Evolutionary conservation across 2,888 invertebrate genomes (phyloP), one percentile per base, ranked within the genome.

Genomic region (Coleophora flavipennella): DNA sequence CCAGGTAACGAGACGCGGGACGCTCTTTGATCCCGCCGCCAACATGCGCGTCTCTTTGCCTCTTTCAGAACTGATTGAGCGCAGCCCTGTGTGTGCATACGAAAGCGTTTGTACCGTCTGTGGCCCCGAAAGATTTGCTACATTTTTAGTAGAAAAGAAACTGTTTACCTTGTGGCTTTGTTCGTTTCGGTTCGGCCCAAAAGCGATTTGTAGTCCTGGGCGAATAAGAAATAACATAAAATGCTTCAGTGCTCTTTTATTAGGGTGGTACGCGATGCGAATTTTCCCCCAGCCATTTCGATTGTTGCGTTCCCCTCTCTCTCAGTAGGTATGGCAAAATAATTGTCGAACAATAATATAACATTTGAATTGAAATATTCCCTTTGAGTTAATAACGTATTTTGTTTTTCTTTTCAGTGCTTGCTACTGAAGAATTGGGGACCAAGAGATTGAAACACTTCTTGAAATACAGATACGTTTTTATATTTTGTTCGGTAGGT

Each of bases 11-110:
- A 41, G 41, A 38, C 38, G 36, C 37, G 35, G 41, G 38, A 29
- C 52, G 58, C 63, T 33, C 77, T 78, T 77, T 78, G 76, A 77
- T 73, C 74, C 68, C 55, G 46, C 57, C 55, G 56, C 53, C 45
- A 55, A 51, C 62, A 62, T 65, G 62, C 57, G 45, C 49, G 62
- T 67, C 67, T 70, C 68, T 66, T 69, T 67, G 62, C 65, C 51
- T 70, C 80, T 78, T 78, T 78, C 76, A 73, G 62, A 73, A 62
- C 75, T 80, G 80, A 80, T 80, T 80, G 80, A 79, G 78, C 76
- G 70, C 67, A 72, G 67, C 67, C 59, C 67, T 68, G 69, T 74
- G 65, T 78, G 71, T 77, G 79, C 80, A 78, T 77, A 78, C 73
- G 76, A 69, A 74, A 77, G 73, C 68, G 67, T 67, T 67, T 62